These are phyloP conservation scores for Sialia sialis DNA, from an alignment of 2,113 vertebrate species.

Conservation along the genomic window DNA sequence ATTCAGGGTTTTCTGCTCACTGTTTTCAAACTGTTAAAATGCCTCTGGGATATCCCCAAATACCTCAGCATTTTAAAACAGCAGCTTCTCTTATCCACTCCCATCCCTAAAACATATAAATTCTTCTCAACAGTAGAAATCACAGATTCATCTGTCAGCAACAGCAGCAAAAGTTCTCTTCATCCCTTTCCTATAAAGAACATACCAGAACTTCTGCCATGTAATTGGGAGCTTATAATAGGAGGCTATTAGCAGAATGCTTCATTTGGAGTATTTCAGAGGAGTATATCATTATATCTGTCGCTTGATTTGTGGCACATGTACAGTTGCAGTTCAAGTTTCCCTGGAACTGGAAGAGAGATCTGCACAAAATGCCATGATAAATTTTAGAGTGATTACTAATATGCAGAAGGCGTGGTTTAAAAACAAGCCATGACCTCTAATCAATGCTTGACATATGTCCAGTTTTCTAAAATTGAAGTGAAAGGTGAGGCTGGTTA, in stretches of 20 bases:
- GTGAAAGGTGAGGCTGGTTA: neutral
- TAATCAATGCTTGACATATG: neutral
- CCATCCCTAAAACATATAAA: neutral
- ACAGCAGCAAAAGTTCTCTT: neutral
- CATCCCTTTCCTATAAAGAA: neutral
- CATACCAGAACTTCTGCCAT: constrained; percentile 2
- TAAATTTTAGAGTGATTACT: neutral
- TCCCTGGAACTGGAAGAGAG: neutral
- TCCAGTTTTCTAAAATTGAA: constrained; percentile 15
- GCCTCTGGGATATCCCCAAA: neutral
- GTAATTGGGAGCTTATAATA: neutral
- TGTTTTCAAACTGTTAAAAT: neutral
- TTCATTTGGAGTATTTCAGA: constrained; percentile 21
- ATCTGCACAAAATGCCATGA: neutral
- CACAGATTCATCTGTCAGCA: neutral
- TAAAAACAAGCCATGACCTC: neutral
- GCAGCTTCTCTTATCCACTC: neutral
- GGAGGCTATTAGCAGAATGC: neutral
- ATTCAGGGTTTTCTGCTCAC: neutral
- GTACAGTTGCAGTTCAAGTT: neutral
- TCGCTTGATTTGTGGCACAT: neutral
- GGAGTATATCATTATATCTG: neutral
- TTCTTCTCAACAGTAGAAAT: neutral
- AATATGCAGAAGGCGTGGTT: neutral
- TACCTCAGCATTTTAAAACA: neutral